These are phyloP conservation scores for Oopsacas minuta DNA, from an alignment of 37 sponge, comb jelly and placozoan species.

Conservation along the genomic window DNA sequence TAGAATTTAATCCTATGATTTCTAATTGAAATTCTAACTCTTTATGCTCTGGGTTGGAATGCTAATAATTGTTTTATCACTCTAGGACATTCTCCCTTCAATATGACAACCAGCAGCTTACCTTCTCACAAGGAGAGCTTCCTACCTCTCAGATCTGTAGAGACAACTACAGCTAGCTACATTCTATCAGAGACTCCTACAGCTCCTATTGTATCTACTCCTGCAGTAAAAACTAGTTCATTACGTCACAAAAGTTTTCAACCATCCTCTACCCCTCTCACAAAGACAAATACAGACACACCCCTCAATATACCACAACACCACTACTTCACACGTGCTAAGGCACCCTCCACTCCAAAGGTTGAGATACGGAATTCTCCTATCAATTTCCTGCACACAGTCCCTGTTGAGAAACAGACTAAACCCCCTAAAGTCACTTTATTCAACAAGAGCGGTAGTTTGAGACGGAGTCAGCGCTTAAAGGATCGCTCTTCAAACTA, in stretches of 20 bases:
- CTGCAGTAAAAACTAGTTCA: neutral
- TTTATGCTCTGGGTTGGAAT: too few relatives aligned
- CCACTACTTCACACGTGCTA: neutral
- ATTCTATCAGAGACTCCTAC: neutral
- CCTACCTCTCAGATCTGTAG: neutral
- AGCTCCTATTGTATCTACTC: neutral
- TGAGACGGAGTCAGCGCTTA: neutral
- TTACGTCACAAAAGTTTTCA: neutral
- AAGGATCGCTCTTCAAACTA: neutral
- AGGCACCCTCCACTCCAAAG: neutral
- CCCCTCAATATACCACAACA: neutral
- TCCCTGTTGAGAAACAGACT: neutral
- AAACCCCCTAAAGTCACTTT: conserved; percentile 15
- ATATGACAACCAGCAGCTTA: neutral
- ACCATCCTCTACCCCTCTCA: too few relatives aligned
- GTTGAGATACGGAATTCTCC: neutral
- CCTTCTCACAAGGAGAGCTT: neutral
- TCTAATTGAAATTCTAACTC: too few relatives aligned
- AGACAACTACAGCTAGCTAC: neutral
- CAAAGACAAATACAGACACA: neutral
- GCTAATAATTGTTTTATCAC: too few relatives aligned
- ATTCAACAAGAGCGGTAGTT: neutral
- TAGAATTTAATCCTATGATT: too few relatives aligned
- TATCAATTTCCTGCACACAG: neutral
- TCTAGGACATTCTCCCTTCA: neutral